Evolutionary conservation across 2,113 vertebrate genomes (phyloP).

Genomic region (Callocephalon fimbriatum): DNA sequence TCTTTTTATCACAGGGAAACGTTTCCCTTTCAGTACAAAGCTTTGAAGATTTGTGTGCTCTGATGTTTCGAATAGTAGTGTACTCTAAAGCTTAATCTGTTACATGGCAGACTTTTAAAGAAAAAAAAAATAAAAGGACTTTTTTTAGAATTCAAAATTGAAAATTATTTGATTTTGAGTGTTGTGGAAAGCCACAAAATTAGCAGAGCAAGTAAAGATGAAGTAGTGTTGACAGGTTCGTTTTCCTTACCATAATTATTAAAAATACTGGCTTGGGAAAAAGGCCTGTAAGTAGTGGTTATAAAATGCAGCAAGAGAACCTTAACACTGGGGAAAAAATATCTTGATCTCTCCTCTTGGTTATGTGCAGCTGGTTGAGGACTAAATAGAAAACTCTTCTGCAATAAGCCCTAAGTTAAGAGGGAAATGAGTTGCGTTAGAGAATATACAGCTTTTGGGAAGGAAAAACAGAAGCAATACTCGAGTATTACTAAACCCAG

Average conservation of each 20-base stretch:
- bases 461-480: neutral
- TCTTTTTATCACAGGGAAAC: neutral
- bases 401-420: neutral
- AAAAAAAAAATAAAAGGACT: neutral
- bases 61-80: neutral
- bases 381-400: neutral
- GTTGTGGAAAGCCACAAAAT: neutral
- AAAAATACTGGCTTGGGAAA: neutral
- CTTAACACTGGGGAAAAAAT: neutral
- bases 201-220: slow-evolving; percentile 19
- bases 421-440: neutral
- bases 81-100: neutral
- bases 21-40: neutral
- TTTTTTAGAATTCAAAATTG: neutral
- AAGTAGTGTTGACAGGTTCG: slow-evolving; percentile 26
- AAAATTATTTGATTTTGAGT: neutral
- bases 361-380: neutral
- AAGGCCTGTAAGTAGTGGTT: neutral
- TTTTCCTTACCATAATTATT: slow-evolving; percentile 17
- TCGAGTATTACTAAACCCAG: neutral
- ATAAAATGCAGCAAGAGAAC: neutral
- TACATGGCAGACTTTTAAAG: neutral
- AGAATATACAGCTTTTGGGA: neutral
- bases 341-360: neutral
- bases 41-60: neutral